These are phyloP conservation scores for Corythaeola cristata DNA, from an alignment of 2,113 vertebrate genomes.

Conservation along the genomic window DNA sequence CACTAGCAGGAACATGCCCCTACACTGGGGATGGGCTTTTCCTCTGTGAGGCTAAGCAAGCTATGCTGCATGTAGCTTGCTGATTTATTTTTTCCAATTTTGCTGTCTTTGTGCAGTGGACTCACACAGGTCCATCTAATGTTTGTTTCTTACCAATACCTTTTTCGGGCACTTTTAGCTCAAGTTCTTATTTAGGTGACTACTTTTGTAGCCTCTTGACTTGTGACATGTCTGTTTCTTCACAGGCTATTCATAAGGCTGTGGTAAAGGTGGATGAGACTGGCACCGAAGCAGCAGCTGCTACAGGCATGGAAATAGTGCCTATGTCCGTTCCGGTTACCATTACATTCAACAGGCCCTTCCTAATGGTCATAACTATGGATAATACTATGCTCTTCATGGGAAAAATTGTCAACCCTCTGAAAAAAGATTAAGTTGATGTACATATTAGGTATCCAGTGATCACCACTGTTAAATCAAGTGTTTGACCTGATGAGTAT, in stretches of 20 bases:
- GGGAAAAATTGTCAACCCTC: slow-evolving; percentile 83
- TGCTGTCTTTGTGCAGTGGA: neutral
- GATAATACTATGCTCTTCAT: slow-evolving; percentile 77
- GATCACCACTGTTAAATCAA: neutral
- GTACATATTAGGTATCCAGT: neutral
- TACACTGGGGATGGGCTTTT: neutral
- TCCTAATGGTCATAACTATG: slow-evolving; percentile 72
- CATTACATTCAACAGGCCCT: slow-evolving; percentile 70
- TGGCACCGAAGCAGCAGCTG: slow-evolving; percentile 82
- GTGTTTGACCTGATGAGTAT: slow-evolving; percentile 7
- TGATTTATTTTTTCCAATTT: neutral
- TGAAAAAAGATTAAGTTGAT: slow-evolving; percentile 21
- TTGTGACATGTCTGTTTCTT: slow-evolving; percentile 27
- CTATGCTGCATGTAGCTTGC: neutral
- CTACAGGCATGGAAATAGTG: slow-evolving; percentile 80
- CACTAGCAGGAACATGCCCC: neutral
- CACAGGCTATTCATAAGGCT: slow-evolving; percentile 86
- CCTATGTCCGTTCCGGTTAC: slow-evolving; percentile 77
- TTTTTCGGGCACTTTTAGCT: neutral
- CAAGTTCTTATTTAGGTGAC: neutral
- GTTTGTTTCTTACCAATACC: neutral
- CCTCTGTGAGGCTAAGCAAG: neutral
- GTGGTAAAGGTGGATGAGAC: slow-evolving; percentile 87
- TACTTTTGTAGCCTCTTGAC: neutral
- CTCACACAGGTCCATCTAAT: neutral